A percentile compares a stretch with the other conserved stretches of the same genome.
Evolutionary conservation across 2,113 vertebrate species (phyloP).

Genomic region (Hippocampus guttulatus): DNA sequence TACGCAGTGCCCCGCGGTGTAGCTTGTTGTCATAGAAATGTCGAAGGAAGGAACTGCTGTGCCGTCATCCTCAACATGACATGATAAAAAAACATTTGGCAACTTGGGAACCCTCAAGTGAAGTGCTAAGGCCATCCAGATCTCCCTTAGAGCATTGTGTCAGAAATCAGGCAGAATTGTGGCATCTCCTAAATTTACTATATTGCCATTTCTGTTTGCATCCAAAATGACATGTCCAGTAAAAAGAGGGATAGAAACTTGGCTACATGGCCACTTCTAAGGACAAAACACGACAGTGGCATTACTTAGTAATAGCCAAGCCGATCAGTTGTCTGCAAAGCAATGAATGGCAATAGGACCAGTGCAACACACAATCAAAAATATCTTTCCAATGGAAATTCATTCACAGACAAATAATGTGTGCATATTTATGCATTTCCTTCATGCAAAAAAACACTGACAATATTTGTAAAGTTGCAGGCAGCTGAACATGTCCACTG

Average conservation of each 20-base stretch:
- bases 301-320: not conserved
- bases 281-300: not conserved
- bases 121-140: not conserved
- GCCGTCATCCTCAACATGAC: constrained; percentile 1
- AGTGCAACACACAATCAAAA: not conserved
- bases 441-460: not conserved
- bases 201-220: not conserved
- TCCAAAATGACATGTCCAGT: not conserved
- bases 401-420: not conserved
- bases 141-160: not conserved
- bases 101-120: not conserved
- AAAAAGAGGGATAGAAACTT: not conserved
- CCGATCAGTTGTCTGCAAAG: not conserved
- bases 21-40: constrained; percentile 5
- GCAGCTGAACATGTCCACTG: not conserved
- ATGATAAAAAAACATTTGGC: constrained; percentile 2
- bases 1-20: not conserved
- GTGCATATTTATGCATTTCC: not conserved
- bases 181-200: constrained; percentile 2
- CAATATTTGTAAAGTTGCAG: not conserved
- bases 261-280: not conserved
- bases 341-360: not conserved
- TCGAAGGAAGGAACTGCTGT: constrained; percentile 1
- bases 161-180: not conserved
- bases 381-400: not conserved